These are phyloP conservation scores for Malurus alboscapulatus DNA, from an alignment of 2,113 vertebrate genomes.

Conservation along the genomic window DNA sequence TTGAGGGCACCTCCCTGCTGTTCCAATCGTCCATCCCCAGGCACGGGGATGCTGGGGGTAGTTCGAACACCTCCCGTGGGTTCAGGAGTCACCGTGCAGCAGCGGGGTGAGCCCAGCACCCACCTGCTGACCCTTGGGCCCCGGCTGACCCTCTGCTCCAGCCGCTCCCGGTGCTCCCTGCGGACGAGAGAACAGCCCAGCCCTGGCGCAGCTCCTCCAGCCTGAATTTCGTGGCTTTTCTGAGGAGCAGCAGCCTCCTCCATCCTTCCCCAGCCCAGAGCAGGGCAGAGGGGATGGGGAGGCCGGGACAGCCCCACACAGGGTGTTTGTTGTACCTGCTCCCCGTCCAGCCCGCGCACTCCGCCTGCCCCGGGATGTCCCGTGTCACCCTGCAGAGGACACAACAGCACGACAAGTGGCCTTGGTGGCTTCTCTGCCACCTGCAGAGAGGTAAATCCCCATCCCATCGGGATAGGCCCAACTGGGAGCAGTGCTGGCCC, in stretches of 20 bases:
- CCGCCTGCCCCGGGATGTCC: constrained; percentile 25
- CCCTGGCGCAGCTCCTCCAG: background rate
- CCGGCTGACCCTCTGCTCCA: constrained; percentile 74
- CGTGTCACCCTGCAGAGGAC: constrained; percentile 36
- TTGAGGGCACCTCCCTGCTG: background rate
- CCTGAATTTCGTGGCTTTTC: background rate
- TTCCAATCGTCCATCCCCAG: background rate
- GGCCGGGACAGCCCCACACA: background rate
- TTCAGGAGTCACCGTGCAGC: background rate
- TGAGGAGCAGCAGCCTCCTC: background rate
- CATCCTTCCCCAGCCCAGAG: background rate
- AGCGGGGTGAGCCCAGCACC: background rate
- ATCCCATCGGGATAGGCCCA: background rate
- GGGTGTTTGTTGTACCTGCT: constrained; percentile 49
- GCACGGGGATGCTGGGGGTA: accelerated
- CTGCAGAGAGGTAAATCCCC: background rate
- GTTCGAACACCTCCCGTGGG: background rate
- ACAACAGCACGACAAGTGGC: background rate
- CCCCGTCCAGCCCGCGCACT: constrained; percentile 53
- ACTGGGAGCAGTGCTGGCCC: background rate
- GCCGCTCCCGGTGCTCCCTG: constrained; percentile 76
- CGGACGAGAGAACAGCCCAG: background rate
- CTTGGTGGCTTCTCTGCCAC: background rate
- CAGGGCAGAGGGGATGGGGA: accelerated
- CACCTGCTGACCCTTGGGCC: constrained; percentile 80